These are phyloP conservation scores for Drosophila rhopaloa DNA, from an alignment of 1,140 invertebrate species.

Conservation along the genomic window DNA sequence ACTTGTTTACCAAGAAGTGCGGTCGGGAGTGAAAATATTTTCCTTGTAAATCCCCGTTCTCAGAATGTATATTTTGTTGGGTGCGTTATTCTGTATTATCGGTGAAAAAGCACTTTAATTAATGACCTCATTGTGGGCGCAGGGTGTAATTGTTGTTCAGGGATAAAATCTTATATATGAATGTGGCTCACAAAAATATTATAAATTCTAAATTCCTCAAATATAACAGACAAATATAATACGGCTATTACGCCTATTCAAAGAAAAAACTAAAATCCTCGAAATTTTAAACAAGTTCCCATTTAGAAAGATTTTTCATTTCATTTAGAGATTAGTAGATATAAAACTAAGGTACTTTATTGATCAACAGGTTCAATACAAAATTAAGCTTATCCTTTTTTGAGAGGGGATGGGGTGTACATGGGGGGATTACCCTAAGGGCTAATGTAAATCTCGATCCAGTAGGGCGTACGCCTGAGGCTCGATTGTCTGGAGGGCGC, in stretches of 20 bases:
- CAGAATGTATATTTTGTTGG: constrained; percentile 13
- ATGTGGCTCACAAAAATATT: neutral
- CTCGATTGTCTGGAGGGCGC: constrained; percentile 31
- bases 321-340: neutral
- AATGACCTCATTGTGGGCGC: constrained; percentile 10
- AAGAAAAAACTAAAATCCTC: neutral
- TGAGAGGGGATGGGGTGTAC: neutral
- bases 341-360: constrained; percentile 32
- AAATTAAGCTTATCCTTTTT: neutral
- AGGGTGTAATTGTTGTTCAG: constrained; percentile 1
- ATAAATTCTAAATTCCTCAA: neutral
- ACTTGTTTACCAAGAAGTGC: neutral
- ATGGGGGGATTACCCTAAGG: neutral
- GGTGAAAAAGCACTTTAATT: neutral
- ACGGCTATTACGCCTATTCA: too few species aligned
- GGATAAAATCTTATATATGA: neutral
- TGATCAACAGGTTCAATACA: constrained; percentile 39
- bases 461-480: constrained; percentile 33
- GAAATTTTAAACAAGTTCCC: neutral
- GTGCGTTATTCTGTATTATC: neutral
- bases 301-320: too few species aligned
- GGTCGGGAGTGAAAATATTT: neutral
- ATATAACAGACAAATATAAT: neutral
- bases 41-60: constrained; percentile 34
- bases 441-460: constrained; percentile 20